Evolutionary conservation across 2,797 vertebrate genomes (phyloP).

Genomic region (Manis crassicaudata): DNA sequence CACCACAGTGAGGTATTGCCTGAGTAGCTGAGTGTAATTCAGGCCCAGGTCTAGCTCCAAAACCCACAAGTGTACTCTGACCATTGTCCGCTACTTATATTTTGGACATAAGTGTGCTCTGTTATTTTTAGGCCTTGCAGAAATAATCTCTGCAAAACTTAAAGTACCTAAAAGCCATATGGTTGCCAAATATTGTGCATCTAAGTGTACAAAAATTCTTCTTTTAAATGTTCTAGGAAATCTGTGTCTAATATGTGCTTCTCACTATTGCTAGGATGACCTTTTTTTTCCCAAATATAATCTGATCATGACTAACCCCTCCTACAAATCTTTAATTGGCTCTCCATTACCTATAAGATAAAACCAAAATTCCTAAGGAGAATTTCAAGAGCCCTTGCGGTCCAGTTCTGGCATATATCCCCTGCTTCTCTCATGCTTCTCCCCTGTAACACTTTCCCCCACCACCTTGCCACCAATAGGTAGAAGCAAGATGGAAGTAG

Average conservation of each 20-base stretch:
- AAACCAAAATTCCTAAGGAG: neutral
- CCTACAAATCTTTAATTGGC: neutral
- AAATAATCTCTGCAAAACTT: neutral
- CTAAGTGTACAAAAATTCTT: neutral
- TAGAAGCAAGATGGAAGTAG: neutral
- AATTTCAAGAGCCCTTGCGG: neutral
- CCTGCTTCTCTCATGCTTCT: neutral
- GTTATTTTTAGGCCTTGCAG: neutral
- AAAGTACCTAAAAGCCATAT: neutral
- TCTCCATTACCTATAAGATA: neutral
- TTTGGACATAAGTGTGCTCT: neutral
- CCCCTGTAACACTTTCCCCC: too few species aligned
- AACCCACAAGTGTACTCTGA: neutral
- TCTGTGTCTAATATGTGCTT: neutral
- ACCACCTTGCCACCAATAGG: neutral
- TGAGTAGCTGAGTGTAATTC: neutral
- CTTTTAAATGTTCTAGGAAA: neutral
- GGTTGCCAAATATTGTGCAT: neutral
- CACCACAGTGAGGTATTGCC: fast-evolving
- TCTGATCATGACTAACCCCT: neutral
- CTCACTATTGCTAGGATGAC: neutral
- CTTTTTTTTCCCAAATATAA: neutral
- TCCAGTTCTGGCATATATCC: neutral
- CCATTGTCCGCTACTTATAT: neutral
- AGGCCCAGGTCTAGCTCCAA: neutral